Base-by-base conservation (phyloP, 2,888 invertebrate species). In the Pollenia angustigena region DNA sequence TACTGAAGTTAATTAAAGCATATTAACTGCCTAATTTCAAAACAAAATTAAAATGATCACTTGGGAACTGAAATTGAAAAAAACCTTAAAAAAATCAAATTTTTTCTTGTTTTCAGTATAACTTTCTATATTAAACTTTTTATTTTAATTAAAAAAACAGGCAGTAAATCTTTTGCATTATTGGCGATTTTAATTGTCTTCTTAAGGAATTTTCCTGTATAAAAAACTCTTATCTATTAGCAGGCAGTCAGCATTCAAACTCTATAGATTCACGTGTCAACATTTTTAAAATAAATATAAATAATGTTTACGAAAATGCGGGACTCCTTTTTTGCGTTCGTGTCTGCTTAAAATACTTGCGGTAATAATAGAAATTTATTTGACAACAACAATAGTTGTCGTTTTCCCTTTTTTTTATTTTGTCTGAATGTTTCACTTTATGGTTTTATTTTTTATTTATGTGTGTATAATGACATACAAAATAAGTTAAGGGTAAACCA, bases 381-480 rank as follows among this genome's bases (percentile, higher is more conserved):
- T 48, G 50, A 40, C 23, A 32, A 64, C 16, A 42, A 16, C 0
- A 14, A 18, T 64, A 48, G 23, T 52, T 62, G 12, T 50, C 71
- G 56, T 62, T 44, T 23, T 42, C 32, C 11, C 12, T 52, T 74
- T 62, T 74, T 62, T 58, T 16, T 76, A 14, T 71, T 46, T 40
- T 62, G 18, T 75, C 4, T 32, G 32, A 32, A 32, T 32, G 0
- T 23, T 56, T 32, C n/a, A 48, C 44, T 56, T 72, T 76, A 60
- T 62, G 46, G 52, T 12, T 12, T 66, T 66, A 54, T 69, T 80
- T 66, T 64, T 66, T 81, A 64, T 72, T 81, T 85, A 76, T 76
- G 46, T 71, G 46, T 71, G 50, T 64, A 50, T 52, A 58, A 68
- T 79, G 79, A 68, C 66, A 52, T 68, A 79, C 40, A 56, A 78